Evolutionary conservation across 2,888 invertebrate genomes (phyloP), one percentile per base, ranked within the genome.

Genomic region (Dynastes hyllus): DNA sequence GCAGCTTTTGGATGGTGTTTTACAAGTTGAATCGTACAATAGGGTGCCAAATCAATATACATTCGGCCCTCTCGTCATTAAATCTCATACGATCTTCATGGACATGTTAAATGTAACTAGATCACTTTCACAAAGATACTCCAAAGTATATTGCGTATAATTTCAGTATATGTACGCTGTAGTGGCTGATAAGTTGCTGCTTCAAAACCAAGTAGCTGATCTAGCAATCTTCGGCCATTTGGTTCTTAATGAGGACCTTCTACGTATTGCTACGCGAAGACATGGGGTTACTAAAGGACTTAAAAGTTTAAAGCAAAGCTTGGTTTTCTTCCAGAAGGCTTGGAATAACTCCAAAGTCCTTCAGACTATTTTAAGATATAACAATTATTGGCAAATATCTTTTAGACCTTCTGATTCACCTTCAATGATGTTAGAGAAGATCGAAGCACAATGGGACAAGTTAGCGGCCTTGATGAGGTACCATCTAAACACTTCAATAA

Each of bases 221-320:
- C 88, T 94, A 85, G 90, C 92, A 0, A 84, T 94, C 9, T 93
- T 92, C 84, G 94, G 94, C 0, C 92, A 92, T 84, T 85, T 89
- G n/a, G 90, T 93, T 0, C 89, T 92, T 0, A 91, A 92, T 65
- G 91, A 92, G 0, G 88, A 90, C 40, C 89, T 93, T 0, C 86
- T 91, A 66, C 84, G 85, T 51, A 86, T 89, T 0, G 92, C 91
- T 0, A 81, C 90, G 11, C 90, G 90, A 16, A 88, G 93, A 55
- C 89, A 90, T 81, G 90, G 91, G 2, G 22, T 84, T 55, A 50
- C 86, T 61, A 73, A 53, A 53, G 32, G 78, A 73, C 11, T 81
- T 73, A 80, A 22, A 37, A 53, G 79, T 65, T 45, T 79, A 71
- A 6, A 22, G 79, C n/a, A 70, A 6, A 11, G 53, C 1, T 8